Evolutionary conservation across 2,797 vertebrate species (phyloP).

Genomic region (Cyclopterus lumpus): DNA sequence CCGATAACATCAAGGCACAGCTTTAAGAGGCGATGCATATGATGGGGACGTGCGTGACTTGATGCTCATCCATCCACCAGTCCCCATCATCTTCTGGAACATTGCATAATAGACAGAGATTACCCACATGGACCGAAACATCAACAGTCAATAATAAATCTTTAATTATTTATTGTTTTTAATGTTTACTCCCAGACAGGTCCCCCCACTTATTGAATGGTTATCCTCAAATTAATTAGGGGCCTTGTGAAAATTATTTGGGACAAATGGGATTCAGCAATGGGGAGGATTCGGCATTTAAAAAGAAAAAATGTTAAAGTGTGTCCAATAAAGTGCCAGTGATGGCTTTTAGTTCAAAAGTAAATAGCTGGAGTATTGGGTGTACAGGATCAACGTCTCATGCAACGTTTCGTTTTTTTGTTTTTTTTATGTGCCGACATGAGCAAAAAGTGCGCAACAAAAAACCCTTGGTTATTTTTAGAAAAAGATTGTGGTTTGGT

Average conservation of each 20-base stretch:
- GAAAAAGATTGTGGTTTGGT: background rate
- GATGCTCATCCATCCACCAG: conserved; percentile 47
- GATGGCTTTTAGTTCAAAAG: background rate
- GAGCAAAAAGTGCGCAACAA: background rate
- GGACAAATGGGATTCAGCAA: no score
- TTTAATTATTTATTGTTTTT: no score
- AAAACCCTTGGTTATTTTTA: background rate
- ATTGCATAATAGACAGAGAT: conserved; percentile 49
- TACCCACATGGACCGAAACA: conserved; percentile 26
- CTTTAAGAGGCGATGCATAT: background rate
- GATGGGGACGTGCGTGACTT: conserved; percentile 25
- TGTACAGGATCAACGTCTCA: background rate
- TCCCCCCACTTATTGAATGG: no score
- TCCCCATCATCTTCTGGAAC: conserved; percentile 29
- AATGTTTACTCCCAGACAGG: no score
- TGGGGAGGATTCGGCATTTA: no score
- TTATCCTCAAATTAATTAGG: no score
- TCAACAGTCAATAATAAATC: conserved; percentile 30
- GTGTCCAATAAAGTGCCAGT: no score
- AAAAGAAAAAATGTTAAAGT: no score
- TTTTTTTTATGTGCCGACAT: no score
- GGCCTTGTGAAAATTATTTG: no score
- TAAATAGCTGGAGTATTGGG: background rate
- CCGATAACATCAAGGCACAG: background rate
- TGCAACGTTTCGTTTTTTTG: background rate